phyloP scores from a whole-genome alignment of 1,140 invertebrate genomes.

The Psilanteris sp. region DNA sequence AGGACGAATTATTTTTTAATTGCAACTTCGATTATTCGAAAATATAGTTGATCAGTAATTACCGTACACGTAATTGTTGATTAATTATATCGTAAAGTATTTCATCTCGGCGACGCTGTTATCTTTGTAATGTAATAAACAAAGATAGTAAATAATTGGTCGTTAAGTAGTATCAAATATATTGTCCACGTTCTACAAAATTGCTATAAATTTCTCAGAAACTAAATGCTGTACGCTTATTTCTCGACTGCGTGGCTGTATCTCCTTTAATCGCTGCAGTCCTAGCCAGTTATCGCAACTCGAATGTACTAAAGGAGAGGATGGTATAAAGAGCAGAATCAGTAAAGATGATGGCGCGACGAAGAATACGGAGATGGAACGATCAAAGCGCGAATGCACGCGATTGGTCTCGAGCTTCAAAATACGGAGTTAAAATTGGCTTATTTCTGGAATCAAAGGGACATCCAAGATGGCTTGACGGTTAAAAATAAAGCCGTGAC shows the following conservation, averaged over 20 bases:
- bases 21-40: too few relatives aligned
- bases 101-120: conserved; percentile 10
- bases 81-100: conserved; percentile 14
- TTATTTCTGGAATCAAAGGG: conserved; percentile 1
- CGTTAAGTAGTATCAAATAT: conserved; percentile 43
- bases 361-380: conserved; percentile 22
- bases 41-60: too few relatives aligned
- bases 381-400: conserved; percentile 15
- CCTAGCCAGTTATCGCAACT: conserved; percentile 36
- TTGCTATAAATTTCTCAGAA: conserved; percentile 51
- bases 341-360: conserved; percentile 28
- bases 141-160: conserved; percentile 50
- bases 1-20: too few relatives aligned
- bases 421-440: too few relatives aligned
- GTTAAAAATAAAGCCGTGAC: too few relatives aligned
- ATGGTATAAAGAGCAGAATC: conserved; percentile 33
- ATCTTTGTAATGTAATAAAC: conserved; percentile 28
- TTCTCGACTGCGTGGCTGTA: conserved; percentile 37
- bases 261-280: conserved; percentile 47
- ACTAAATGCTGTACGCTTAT: conserved; percentile 34
- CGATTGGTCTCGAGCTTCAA: conserved; percentile 10
- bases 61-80: too few relatives aligned
- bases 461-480: too few relatives aligned
- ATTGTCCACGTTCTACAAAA: conserved; percentile 46
- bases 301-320: conserved; percentile 22